Percentiles rank a stretch among this genome's conserved stretches.
These are phyloP conservation scores for Lagodon rhomboides DNA, from an alignment of 2,797 vertebrate genomes.

Conservation along the genomic window DNA sequence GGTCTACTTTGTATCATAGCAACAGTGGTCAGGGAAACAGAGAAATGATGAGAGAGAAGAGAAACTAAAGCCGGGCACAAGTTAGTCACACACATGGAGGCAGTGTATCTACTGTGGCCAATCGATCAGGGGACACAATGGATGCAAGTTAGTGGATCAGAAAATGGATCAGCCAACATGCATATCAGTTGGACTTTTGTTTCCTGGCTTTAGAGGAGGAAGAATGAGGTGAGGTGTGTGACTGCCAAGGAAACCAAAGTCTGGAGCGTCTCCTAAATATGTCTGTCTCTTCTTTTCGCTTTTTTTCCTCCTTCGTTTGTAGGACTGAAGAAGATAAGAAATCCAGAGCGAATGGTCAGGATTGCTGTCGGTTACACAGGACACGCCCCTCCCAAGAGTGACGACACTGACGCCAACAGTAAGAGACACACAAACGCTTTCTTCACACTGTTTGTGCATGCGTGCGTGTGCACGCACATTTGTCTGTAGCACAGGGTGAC, in stretches of 20 bases:
- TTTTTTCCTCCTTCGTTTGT: conserved; percentile 35
- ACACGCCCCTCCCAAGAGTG: conserved; percentile 88
- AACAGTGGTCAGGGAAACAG: conserved; percentile 88
- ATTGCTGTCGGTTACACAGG: conserved; percentile 87
- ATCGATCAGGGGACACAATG: conserved; percentile 77
- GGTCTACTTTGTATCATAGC: conserved; percentile 85
- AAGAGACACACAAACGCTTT: conserved; percentile 77
- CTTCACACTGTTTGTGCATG: conserved; percentile 49
- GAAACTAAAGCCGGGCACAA: conserved; percentile 82
- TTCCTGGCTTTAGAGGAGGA: conserved; percentile 52
- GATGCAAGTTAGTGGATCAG: conserved; percentile 76
- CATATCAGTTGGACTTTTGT: conserved; percentile 67
- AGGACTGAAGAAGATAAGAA: conserved; percentile 91
- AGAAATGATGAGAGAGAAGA: conserved; percentile 81
- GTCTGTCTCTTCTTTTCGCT: conserved; percentile 18
- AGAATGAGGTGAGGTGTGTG: conserved; percentile 40
- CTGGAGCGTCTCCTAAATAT: conserved; percentile 55
- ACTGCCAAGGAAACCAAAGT: conserved; percentile 53
- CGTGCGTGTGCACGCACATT: conserved; percentile 37
- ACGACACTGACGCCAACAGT: conserved; percentile 89
- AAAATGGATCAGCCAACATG: conserved; percentile 73
- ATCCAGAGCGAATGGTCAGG: conserved; percentile 89
- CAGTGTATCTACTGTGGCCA: conserved; percentile 74
- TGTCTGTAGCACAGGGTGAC: conserved; percentile 74
- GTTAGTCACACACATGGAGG: conserved; percentile 80